Percentiles rank a stretch among this genome's conserved stretches.
Conservation (phyloP, 2,113 vertebrate genomes). For the Onychostruthus taczanowskii region DNA sequence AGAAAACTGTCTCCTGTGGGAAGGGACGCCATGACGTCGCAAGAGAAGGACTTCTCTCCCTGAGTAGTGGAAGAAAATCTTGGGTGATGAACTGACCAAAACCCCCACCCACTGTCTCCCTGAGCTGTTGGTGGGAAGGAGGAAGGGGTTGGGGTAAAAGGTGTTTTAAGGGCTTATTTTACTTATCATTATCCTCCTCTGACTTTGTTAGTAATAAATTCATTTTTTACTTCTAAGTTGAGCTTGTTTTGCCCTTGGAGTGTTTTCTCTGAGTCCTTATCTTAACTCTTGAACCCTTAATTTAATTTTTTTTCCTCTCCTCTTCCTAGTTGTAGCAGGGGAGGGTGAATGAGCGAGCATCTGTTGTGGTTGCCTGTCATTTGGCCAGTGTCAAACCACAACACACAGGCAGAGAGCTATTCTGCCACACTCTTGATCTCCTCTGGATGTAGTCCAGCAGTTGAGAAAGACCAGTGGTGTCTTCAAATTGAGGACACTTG, state of each 20-base stretch:
- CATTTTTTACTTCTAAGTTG: background rate
- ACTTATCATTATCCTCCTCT: background rate
- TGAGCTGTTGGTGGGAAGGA: background rate
- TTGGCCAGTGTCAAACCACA: background rate
- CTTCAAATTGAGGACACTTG: background rate
- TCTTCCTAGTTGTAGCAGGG: background rate
- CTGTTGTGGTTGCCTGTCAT: background rate
- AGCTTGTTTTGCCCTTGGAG: background rate
- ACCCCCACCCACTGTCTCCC: accelerated
- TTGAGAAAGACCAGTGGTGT: background rate
- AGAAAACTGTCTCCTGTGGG: background rate
- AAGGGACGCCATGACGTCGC: accelerated
- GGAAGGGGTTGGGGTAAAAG: background rate
- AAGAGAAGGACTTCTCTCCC: background rate
- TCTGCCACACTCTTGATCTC: background rate
- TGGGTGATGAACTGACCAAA: background rate
- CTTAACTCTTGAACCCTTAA: background rate
- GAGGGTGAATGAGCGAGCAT: background rate
- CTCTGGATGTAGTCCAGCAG: background rate
- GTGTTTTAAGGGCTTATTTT: background rate
- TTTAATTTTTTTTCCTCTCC: background rate
- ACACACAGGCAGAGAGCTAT: background rate
- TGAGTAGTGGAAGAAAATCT: background rate
- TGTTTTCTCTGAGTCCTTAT: background rate
- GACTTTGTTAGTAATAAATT: background rate